Conservation (phyloP, 2,888 invertebrate genomes). For the Merodon equestris region DNA sequence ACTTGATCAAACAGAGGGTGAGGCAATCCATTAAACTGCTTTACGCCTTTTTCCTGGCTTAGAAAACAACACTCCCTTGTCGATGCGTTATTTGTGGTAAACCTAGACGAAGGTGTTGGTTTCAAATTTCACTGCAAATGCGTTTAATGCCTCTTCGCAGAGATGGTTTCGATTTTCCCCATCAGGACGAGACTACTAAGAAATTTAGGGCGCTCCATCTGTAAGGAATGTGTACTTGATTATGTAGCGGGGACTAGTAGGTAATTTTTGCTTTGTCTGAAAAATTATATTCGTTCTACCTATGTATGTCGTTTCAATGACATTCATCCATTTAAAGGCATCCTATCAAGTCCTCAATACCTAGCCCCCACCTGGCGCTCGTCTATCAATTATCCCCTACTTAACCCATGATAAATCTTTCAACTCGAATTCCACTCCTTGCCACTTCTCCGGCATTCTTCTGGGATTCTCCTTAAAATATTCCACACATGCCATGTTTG, state of each 20-base stretch:
- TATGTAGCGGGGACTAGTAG: no score
- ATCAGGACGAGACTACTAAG: background rate
- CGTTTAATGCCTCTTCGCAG: conserved; percentile 27
- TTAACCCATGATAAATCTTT: conserved; percentile 8
- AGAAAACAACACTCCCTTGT: conserved; percentile 4
- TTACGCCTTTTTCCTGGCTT: no score
- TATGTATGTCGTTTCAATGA: no score
- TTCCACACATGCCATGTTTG: conserved; percentile 39
- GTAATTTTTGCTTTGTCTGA: no score
- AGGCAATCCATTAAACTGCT: no score
- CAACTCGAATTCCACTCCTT: background rate
- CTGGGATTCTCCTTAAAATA: conserved; percentile 30
- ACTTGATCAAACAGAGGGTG: no score
- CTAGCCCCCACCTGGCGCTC: background rate
- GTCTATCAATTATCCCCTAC: conserved; percentile 15
- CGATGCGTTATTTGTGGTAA: background rate
- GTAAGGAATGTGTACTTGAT: no score
- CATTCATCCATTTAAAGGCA: no score
- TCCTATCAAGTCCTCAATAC: background rate
- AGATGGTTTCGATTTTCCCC: conserved; percentile 49
- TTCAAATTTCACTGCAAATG: conserved; percentile 39
- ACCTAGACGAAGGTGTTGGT: conserved; percentile 23
- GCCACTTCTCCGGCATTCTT: background rate
- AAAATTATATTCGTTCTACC: no score
- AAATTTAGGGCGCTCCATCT: background rate